phyloP scores from a whole-genome alignment of 1,140 invertebrate genomes.

The Scaptomyza graminum region DNA sequence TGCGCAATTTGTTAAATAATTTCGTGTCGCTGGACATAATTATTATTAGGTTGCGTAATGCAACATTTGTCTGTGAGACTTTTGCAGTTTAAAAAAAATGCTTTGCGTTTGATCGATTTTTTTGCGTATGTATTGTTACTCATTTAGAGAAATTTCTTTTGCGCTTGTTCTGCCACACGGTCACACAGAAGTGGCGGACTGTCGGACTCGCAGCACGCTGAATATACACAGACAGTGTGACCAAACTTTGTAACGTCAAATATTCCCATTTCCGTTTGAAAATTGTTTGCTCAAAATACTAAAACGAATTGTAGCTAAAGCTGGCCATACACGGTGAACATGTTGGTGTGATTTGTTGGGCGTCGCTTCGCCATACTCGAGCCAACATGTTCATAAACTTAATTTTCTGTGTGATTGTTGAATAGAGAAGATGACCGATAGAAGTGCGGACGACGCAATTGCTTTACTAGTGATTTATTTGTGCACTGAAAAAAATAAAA shows the following conservation, averaged over 20 bases:
- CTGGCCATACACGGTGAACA: too few species aligned
- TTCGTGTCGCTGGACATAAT: slow-evolving; percentile 37
- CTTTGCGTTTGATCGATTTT: slow-evolving; percentile 73
- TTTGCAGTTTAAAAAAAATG: slow-evolving; percentile 61
- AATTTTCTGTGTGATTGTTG: too few species aligned
- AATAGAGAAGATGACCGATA: too few species aligned
- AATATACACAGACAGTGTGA: slow-evolving; percentile 42
- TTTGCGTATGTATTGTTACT: slow-evolving; percentile 74
- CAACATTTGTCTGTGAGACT: slow-evolving; percentile 29
- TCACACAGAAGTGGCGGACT: slow-evolving; percentile 69
- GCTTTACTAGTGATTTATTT: too few species aligned
- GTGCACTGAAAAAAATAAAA: too few species aligned
- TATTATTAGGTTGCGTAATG: slow-evolving; percentile 33
- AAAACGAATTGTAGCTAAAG: too few species aligned
- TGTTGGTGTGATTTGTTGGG: too few species aligned
- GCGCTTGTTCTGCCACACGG: slow-evolving; percentile 57
- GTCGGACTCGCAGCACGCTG: slow-evolving; percentile 29
- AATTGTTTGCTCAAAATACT: slow-evolving; percentile 18
- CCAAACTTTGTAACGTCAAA: slow-evolving; percentile 23
- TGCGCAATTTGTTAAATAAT: slow-evolving; percentile 52
- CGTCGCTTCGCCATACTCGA: too few species aligned
- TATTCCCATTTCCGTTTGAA: slow-evolving; percentile 22
- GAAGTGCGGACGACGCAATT: too few species aligned
- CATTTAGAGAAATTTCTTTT: slow-evolving; percentile 57
- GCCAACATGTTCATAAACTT: too few species aligned